Conservation (phyloP, 2,888 invertebrate genomes). For the Elysia crispata region DNA sequence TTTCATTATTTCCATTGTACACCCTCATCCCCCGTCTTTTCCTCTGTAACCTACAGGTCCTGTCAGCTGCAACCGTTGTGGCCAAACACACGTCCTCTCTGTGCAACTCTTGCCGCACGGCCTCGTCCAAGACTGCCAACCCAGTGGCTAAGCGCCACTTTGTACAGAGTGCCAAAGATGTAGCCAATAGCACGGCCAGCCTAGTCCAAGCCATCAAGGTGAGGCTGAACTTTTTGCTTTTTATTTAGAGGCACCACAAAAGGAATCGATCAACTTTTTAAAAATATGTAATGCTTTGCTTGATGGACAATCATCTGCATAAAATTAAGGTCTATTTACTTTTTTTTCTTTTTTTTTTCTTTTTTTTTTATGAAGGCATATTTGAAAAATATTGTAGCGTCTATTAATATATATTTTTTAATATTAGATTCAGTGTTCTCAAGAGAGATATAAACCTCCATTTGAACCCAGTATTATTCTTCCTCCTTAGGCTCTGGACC, state of each 20-base stretch:
- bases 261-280: too few relatives aligned
- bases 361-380: too few relatives aligned
- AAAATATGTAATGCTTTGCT: too few relatives aligned
- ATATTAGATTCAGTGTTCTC: too few relatives aligned
- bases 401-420: too few relatives aligned
- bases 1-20: too few relatives aligned
- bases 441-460: too few relatives aligned
- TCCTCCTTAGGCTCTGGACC: conserved; percentile 81
- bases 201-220: conserved; percentile 96
- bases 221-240: conserved; percentile 43
- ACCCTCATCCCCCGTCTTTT: background rate
- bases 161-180: conserved; percentile 97
- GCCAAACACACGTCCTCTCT: conserved; percentile 97
- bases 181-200: conserved; percentile 95
- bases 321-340: too few relatives aligned
- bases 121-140: conserved; percentile 92
- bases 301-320: too few relatives aligned
- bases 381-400: too few relatives aligned
- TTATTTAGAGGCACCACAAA: too few relatives aligned
- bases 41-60: conserved; percentile 80
- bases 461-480: background rate
- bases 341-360: too few relatives aligned
- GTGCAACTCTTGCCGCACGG: conserved; percentile 95
- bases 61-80: conserved; percentile 93
- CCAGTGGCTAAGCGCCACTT: conserved; percentile 96